Evolutionary conservation across 2,797 vertebrate species (phyloP).

Genomic region (Lepilemur septentrionalis): DNA sequence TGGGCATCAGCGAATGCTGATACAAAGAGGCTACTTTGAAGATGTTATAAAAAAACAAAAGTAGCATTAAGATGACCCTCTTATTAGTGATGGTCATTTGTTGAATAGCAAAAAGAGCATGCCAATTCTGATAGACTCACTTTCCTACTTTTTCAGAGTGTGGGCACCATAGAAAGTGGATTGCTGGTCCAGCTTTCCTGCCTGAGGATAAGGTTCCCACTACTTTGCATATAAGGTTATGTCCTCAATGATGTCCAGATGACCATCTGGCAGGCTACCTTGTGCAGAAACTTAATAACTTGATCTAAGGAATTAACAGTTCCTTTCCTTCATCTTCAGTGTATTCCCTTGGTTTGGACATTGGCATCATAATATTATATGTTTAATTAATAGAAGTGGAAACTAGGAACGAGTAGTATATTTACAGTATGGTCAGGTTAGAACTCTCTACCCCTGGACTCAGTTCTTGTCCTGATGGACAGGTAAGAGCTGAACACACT

Average conservation of each 20-base stretch:
- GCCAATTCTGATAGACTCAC: not conserved
- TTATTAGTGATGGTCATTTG: not conserved
- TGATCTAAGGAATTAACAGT: not conserved
- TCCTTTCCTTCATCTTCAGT: constrained; percentile 5
- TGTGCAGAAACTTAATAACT: constrained; percentile 13
- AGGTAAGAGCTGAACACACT: not conserved
- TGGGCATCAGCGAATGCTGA: not conserved
- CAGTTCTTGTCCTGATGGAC: not conserved
- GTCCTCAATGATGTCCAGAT: not conserved
- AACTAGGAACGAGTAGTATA: not conserved
- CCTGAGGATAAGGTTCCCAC: not conserved
- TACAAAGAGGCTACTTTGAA: not conserved
- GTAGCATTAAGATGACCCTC: not conserved
- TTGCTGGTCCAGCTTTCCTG: not conserved
- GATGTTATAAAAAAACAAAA: not conserved
- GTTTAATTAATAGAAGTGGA: not conserved
- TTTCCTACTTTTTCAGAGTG: not conserved
- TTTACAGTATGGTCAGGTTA: not conserved
- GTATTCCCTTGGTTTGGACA: constrained; percentile 1
- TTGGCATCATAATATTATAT: not conserved
- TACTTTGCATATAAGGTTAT: not conserved
- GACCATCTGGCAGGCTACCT: not conserved
- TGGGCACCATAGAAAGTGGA: not conserved
- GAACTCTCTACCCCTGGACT: not conserved
- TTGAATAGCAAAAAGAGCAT: not conserved